Evolutionary conservation across 2,888 invertebrate species (phyloP), one percentile per base, ranked within the genome.

Genomic region (Rhamnusium bicolor): DNA sequence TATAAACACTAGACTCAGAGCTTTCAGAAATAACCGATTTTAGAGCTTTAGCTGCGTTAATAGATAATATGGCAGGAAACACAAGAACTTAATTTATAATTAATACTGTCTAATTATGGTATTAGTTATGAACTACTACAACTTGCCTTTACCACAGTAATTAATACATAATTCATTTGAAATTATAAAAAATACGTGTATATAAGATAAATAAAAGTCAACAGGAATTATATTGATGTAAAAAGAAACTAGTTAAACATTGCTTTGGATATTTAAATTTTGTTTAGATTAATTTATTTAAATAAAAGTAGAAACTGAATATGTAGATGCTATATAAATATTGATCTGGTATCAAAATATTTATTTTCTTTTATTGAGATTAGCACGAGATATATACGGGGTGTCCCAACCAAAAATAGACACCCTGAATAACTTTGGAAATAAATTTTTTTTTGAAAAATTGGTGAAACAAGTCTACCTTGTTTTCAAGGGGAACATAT

Each of bases 11-110:
- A 18, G 4, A 58, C 16, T 32, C 16, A 19, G 16, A 58, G 32
- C 21, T 12, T 32, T 4, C 32, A 53, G 53, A 21, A 62, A 62
- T 62, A 65, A 65, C 27, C 8, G n/a, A 27, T 49, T 65, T 53
- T 32, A 51, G 29, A 29, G n/a, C 16, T 0, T 7, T 8, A 32
- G 29, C 24, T 18, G 18, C 47, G 32, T 53, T 54, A 27, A 7
- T n/a, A 53, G 27, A 53, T 51, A 14, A 49, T 53, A 56, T 69
- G 61, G 40, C 47, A 32, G 69, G 61, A 69, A 69, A 40, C 32
- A 53, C n/a, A 61, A 58, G 61, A 65, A 53, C 53, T 53, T 49
- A 65, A 65, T 53, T 61, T 61, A 51, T 69, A 27, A 53, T 32
- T 58, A 61, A 53, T 29, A 61, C 32, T 24, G 8, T 40, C 58